Evolutionary conservation across 2,888 invertebrate genomes (phyloP).

Genomic region (Luffia ferchaultella): DNA sequence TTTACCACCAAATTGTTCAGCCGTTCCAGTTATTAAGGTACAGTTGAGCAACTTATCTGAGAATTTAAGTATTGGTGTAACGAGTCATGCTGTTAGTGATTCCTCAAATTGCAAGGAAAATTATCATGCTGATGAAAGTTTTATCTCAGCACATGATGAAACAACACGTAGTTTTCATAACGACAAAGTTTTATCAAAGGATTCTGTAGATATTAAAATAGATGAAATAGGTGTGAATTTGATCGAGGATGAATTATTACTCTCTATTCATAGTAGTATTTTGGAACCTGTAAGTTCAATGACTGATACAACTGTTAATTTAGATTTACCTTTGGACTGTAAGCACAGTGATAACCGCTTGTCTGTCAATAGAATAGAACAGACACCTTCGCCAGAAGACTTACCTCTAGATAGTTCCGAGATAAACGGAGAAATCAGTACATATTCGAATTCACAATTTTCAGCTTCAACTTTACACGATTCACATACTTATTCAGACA

Average conservation of each 20-base stretch:
- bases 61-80: no score
- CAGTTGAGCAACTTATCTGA: background rate
- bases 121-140: background rate
- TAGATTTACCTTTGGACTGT: slow-evolving; percentile 61
- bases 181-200: background rate
- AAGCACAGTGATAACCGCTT: slow-evolving; percentile 44
- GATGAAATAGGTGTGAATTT: slow-evolving; percentile 36
- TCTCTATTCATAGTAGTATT: slow-evolving; percentile 67
- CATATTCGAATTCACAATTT: slow-evolving; percentile 51
- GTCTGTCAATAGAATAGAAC: slow-evolving; percentile 67
- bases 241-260: slow-evolving; percentile 69
- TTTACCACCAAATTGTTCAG: background rate
- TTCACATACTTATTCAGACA: slow-evolving; percentile 63
- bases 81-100: background rate
- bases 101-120: background rate
- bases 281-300: slow-evolving; percentile 66
- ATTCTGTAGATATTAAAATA: slow-evolving; percentile 15
- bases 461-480: slow-evolving; percentile 57
- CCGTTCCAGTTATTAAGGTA: background rate
- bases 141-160: background rate
- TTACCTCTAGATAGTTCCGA: slow-evolving; percentile 81
- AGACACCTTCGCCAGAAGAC: slow-evolving; percentile 87
- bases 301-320: slow-evolving; percentile 58
- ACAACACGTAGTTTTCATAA: background rate
- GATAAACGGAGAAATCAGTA: slow-evolving; percentile 66